A percentile compares a stretch with the other conserved stretches of the same genome.
Evolutionary conservation across 2,113 vertebrate species (phyloP).

Genomic region (Tenrec ecaudatus): DNA sequence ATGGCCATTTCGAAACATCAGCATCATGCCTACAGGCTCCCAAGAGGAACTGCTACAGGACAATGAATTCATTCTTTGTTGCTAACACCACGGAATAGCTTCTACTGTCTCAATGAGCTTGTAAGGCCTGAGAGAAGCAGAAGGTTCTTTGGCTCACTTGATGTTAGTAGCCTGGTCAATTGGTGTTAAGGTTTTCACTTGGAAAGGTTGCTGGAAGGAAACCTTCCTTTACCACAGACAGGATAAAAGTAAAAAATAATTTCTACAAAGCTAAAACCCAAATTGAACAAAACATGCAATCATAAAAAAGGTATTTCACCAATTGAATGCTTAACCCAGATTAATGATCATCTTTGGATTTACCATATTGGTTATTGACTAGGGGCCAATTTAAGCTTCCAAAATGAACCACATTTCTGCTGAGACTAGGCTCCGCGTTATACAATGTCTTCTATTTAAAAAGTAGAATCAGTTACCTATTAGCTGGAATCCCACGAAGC

Average conservation of each 20-base stretch:
- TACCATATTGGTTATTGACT: background rate
- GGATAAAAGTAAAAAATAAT: background rate
- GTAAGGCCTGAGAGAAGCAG: background rate
- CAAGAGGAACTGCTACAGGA: background rate
- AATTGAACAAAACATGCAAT: background rate
- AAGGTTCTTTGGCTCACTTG: background rate
- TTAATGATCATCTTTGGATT: background rate
- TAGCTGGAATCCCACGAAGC: background rate
- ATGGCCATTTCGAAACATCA: background rate
- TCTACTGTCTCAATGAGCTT: background rate
- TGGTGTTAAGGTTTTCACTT: background rate
- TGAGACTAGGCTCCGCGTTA: background rate
- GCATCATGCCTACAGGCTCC: rapidly evolving
- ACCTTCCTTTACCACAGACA: background rate
- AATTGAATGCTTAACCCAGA: background rate
- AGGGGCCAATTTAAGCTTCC: background rate
- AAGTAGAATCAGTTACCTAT: background rate
- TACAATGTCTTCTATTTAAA: background rate
- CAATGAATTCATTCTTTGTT: background rate
- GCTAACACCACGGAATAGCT: background rate
- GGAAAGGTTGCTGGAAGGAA: background rate
- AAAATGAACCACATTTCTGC: background rate
- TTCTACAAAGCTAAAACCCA: background rate
- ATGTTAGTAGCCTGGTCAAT: background rate
- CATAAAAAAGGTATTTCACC: background rate